Conservation (phyloP, 23 tunicate species). For the Pegea sp. region DNA sequence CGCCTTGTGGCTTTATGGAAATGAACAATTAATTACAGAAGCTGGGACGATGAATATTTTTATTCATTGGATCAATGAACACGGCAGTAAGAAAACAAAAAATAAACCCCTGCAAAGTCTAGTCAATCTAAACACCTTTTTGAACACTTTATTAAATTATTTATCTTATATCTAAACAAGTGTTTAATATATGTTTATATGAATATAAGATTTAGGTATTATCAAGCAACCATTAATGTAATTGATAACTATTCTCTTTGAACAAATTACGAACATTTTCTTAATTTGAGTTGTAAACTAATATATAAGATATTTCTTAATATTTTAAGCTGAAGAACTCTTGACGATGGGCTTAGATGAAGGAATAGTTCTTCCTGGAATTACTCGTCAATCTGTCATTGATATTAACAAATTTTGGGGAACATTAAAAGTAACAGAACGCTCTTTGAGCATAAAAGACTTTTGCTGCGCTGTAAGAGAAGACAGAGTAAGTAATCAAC, state of each 20-base stretch:
- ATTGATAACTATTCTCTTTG: too few relatives aligned
- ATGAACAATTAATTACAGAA: slow-evolving; percentile 16
- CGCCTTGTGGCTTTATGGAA: slow-evolving; percentile 26
- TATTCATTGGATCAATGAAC: slow-evolving; percentile 24
- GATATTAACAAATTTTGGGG: slow-evolving; percentile 6
- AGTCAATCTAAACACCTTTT: not conserved
- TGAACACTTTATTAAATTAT: not conserved
- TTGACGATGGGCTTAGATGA: slow-evolving; percentile 7
- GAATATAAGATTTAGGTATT: too few relatives aligned
- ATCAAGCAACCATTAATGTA: too few relatives aligned
- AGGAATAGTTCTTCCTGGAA: slow-evolving; percentile 21
- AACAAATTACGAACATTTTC: too few relatives aligned
- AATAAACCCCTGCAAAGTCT: not conserved
- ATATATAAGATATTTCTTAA: too few relatives aligned
- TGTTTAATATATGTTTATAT: too few relatives aligned
- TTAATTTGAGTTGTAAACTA: too few relatives aligned
- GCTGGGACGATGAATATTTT: slow-evolving; percentile 26
- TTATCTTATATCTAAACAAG: too few relatives aligned
- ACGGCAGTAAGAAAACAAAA: slow-evolving; percentile 10
- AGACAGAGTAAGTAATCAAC: slow-evolving; percentile 8
- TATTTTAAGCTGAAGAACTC: slow-evolving; percentile 9
- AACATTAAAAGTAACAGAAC: slow-evolving; percentile 13
- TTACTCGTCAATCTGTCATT: slow-evolving; percentile 7
- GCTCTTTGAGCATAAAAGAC: slow-evolving; percentile 7
- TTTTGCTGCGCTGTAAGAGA: slow-evolving; percentile 4